These are phyloP conservation scores for Solenopsis invicta DNA, from an alignment of 1,140 invertebrate genomes.

Conservation along the genomic window DNA sequence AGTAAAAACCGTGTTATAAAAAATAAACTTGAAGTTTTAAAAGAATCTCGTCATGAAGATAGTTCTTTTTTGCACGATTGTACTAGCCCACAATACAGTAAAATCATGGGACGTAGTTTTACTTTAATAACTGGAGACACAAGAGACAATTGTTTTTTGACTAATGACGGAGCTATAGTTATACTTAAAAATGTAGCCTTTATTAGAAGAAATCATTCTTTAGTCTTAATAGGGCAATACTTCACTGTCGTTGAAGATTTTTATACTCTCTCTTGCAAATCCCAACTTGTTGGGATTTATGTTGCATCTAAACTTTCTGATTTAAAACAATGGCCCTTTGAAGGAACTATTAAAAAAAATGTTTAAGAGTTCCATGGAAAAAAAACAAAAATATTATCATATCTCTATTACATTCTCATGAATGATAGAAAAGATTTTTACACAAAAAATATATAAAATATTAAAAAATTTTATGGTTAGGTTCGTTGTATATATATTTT, in stretches of 20 bases:
- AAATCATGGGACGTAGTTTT: not conserved
- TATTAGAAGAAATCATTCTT: not conserved
- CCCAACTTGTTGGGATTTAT: slow-evolving; percentile 12
- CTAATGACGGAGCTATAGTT: not conserved
- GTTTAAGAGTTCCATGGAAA: not conserved
- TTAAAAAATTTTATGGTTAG: not conserved
- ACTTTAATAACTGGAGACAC: not conserved
- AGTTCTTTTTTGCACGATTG: not conserved
- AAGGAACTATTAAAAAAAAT: slow-evolving; percentile 11
- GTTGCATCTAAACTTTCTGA: slow-evolving; percentile 17
- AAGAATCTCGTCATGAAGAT: not conserved
- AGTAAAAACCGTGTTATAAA: not conserved
- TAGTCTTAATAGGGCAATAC: slow-evolving; percentile 16
- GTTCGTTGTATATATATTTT: not conserved
- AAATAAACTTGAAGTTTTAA: not conserved
- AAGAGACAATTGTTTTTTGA: slow-evolving; percentile 14
- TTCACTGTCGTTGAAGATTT: slow-evolving; percentile 15
- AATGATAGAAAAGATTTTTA: not conserved
- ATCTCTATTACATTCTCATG: slow-evolving; percentile 9
- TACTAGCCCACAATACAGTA: not conserved
- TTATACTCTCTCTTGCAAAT: slow-evolving; percentile 12
- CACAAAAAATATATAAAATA: no score
- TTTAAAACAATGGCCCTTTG: not conserved
- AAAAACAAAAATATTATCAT: not conserved
- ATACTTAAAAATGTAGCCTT: not conserved